Conservation (phyloP, 2,888 invertebrate species). For the Platypus cylindrus region DNA sequence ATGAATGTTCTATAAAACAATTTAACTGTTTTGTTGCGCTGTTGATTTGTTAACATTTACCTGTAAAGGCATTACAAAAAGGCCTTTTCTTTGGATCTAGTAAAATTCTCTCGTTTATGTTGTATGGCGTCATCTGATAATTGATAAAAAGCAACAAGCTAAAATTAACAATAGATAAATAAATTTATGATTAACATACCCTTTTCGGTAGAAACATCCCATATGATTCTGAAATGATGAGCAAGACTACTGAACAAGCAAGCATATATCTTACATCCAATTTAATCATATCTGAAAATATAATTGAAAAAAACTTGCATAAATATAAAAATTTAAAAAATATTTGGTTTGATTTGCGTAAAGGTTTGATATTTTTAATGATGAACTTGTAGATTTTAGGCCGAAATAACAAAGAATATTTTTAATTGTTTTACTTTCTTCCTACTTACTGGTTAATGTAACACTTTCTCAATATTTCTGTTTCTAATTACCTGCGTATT, state of each 20-base stretch:
- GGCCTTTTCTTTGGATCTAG: constrained; percentile 59
- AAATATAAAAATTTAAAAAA: too few relatives aligned
- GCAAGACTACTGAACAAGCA: constrained; percentile 8
- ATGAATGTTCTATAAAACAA: neutral
- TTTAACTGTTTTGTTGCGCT: neutral
- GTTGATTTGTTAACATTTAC: constrained; percentile 33
- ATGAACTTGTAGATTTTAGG: too few relatives aligned
- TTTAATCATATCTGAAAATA: constrained; percentile 11
- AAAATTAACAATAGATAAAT: constrained; percentile 1
- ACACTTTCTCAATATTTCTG: too few relatives aligned
- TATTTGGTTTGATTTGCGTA: too few relatives aligned
- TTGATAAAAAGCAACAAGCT: neutral
- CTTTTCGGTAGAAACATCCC: constrained; percentile 12
- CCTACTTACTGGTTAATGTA: too few relatives aligned
- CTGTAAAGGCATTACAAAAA: constrained; percentile 82
- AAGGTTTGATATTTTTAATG: too few relatives aligned
- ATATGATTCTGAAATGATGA: constrained; percentile 9
- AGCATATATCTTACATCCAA: constrained; percentile 8
- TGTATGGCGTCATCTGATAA: constrained; percentile 18
- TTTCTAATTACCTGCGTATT: too few relatives aligned
- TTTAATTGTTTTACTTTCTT: too few relatives aligned
- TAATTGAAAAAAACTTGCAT: too few relatives aligned
- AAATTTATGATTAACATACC: constrained; percentile 5
- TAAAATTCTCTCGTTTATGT: constrained; percentile 23
- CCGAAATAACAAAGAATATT: too few relatives aligned